Percentiles rank a stretch among this genome's conserved stretches.
Evolutionary conservation across 2,888 invertebrate species (phyloP).

Genomic region (Nomada ruficornis): DNA sequence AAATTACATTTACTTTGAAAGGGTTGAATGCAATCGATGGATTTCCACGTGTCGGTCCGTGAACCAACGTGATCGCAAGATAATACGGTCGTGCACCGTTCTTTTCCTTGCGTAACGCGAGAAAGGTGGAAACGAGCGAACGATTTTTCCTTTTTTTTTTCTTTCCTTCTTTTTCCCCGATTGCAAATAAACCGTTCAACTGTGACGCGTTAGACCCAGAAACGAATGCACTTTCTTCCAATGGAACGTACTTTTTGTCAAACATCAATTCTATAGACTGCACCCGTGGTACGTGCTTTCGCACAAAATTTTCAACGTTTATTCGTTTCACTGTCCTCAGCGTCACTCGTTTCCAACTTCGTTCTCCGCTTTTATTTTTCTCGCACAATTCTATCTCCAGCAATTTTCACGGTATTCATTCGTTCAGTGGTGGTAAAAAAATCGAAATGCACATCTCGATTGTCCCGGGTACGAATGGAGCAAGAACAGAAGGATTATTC

Average conservation of each 20-base stretch:
- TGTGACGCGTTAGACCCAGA: slow-evolving; percentile 19
- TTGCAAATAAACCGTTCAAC: slow-evolving; percentile 34
- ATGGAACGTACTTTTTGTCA: neutral
- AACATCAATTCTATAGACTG: neutral
- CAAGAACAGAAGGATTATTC: neutral
- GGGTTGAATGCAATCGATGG: slow-evolving; percentile 12
- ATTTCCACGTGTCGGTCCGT: neutral
- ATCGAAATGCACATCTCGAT: too few species aligned
- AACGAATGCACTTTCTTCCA: too few species aligned
- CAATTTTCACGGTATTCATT: neutral
- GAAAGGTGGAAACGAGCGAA: slow-evolving; percentile 51
- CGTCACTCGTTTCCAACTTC: too few species aligned
- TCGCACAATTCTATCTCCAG: too few species aligned
- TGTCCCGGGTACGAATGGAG: neutral
- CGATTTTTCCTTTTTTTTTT: slow-evolving; percentile 17
- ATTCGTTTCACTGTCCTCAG: too few species aligned
- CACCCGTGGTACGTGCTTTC: neutral
- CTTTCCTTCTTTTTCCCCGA: neutral
- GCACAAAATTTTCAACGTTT: neutral
- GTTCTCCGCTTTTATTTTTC: too few species aligned
- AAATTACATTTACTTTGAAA: slow-evolving; percentile 20
- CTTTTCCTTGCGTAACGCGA: slow-evolving; percentile 50
- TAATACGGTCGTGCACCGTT: slow-evolving; percentile 40
- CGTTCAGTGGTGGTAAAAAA: too few species aligned
- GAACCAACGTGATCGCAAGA: slow-evolving; percentile 28